Evolutionary conservation across 2,113 vertebrate species (phyloP).

Genomic region (Hemicordylus capensis): DNA sequence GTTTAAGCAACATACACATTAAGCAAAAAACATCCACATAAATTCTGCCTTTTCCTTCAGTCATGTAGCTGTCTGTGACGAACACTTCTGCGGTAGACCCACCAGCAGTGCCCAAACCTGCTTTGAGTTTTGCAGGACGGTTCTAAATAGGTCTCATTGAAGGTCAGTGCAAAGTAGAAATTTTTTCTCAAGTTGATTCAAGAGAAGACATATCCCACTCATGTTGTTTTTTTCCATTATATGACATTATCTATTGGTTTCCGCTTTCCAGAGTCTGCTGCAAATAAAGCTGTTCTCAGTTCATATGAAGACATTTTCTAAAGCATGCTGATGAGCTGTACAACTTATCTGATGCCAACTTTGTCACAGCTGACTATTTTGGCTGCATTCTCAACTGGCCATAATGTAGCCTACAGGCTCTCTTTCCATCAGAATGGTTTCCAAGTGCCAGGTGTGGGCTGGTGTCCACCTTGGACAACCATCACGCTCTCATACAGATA

Average conservation of each 20-base stretch:
- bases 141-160: neutral
- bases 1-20: too few species aligned
- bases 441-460: conserved; percentile 18
- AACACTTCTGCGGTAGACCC: neutral
- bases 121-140: neutral
- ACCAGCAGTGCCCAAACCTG: neutral
- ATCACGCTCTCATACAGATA: neutral
- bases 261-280: neutral
- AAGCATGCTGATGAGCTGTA: neutral
- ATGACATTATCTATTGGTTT: neutral
- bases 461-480: conserved; percentile 12
- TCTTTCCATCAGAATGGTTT: neutral
- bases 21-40: neutral
- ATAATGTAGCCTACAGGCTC: neutral
- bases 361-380: conserved; percentile 16
- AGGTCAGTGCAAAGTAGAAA: neutral
- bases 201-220: neutral
- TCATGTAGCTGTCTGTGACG: neutral
- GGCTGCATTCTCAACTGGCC: neutral
- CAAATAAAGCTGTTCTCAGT: neutral
- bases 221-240: neutral
- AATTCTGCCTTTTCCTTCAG: neutral
- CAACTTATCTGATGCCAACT: neutral
- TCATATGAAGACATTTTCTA: neutral
- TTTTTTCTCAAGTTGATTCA: neutral